Evolutionary conservation across 1,140 invertebrate species (phyloP).

Genomic region (Catajapyx aquilonaris): DNA sequence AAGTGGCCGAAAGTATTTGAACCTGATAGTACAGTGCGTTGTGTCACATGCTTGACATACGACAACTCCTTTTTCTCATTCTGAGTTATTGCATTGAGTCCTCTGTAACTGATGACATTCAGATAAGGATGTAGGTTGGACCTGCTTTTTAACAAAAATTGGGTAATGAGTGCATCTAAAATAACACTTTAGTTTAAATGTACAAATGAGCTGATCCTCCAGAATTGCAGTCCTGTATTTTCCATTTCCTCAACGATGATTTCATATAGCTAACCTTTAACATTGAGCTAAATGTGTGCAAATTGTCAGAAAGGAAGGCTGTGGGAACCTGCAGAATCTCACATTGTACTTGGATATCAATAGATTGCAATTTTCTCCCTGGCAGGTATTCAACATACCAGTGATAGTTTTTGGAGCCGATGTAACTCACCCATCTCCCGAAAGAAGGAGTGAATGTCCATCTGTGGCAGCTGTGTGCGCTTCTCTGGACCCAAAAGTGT

Average conservation of each 20-base stretch:
- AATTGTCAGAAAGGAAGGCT: neutral
- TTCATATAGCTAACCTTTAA: too few relatives aligned
- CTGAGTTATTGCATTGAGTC: too few relatives aligned
- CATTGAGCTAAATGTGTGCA: neutral
- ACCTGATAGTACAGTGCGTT: too few relatives aligned
- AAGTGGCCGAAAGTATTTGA: too few relatives aligned
- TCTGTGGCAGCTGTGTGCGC: conserved; percentile 60
- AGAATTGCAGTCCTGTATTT: too few relatives aligned
- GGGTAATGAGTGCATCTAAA: too few relatives aligned
- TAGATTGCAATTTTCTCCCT: conserved; percentile 3
- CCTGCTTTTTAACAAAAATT: neutral
- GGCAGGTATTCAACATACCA: conserved; percentile 20
- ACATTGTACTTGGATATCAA: conserved; percentile 1
- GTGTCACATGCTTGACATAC: too few relatives aligned
- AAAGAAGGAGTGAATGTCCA: conserved; percentile 35
- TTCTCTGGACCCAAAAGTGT: conserved; percentile 38
- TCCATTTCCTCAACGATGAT: too few relatives aligned
- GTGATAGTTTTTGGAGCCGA: conserved; percentile 64
- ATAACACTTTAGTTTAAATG: too few relatives aligned
- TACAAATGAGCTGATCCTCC: too few relatives aligned
- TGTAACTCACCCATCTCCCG: conserved; percentile 65
- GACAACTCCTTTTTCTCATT: too few relatives aligned
- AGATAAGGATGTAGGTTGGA: neutral
- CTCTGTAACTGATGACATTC: too few relatives aligned
- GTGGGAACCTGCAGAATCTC: neutral